Conservation (phyloP, 2,113 vertebrate species). For the Cricetomys ansorgei region DNA sequence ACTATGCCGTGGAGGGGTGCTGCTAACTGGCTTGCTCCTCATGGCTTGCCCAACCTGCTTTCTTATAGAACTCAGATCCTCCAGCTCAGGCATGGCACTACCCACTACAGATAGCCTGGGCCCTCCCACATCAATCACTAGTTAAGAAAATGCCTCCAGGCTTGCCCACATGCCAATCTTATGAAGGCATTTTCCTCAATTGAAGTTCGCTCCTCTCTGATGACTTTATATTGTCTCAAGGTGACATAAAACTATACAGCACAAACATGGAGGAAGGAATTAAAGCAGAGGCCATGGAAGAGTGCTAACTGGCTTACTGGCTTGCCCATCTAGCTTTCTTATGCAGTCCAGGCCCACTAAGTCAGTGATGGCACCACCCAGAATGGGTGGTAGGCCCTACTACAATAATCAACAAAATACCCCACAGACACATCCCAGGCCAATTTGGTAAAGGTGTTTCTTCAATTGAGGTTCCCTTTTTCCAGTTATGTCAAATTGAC, state of each 20-base stretch:
- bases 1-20: not conserved
- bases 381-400: not conserved
- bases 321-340: not conserved
- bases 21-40: not conserved
- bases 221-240: not conserved
- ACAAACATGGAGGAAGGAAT: not conserved
- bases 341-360: not conserved
- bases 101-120: too few relatives aligned
- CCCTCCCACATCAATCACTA: not conserved
- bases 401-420: not conserved
- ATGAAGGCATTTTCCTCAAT: not conserved
- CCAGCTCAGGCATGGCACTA: not conserved
- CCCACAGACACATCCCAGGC: not conserved
- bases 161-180: not conserved
- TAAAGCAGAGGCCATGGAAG: not conserved
- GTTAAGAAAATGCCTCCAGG: not conserved
- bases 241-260: not conserved
- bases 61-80: not conserved
- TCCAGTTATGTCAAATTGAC: not conserved
- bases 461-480: not conserved
- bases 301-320: not conserved
- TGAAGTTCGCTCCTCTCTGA: not conserved
- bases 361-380: not conserved
- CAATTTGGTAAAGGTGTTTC: not conserved
- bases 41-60: not conserved